phyloP scores from a whole-genome alignment of 2,113 vertebrate species.

The Hyperopisus bebe region DNA sequence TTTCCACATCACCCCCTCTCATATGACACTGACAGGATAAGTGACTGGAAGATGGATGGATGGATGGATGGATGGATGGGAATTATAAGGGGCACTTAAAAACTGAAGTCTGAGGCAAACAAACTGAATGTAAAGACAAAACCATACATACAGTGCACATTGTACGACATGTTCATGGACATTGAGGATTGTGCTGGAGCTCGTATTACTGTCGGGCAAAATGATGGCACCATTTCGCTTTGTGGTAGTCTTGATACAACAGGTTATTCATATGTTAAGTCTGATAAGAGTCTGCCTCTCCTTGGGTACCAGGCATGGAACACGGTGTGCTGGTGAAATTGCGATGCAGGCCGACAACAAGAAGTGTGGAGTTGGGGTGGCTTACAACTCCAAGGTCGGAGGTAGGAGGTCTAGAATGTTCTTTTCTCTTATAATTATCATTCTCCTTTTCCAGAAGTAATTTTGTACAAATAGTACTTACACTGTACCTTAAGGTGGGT shows the following conservation, averaged over 20 bases:
- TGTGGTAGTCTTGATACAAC: not conserved
- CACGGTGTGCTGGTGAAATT: conserved; percentile 93
- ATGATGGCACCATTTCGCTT: not conserved
- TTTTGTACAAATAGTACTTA: not conserved
- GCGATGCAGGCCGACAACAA: conserved; percentile 96
- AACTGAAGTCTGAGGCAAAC: not conserved
- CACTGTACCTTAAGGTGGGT: no score
- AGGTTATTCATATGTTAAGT: not conserved
- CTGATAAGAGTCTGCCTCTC: not conserved
- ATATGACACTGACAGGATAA: not conserved
- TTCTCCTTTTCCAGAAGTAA: not conserved
- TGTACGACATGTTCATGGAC: not conserved
- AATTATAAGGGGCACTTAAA: not conserved
- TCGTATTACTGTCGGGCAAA: not conserved
- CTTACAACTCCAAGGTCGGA: conserved; percentile 91
- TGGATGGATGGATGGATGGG: not conserved
- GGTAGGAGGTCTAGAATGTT: conserved; percentile 59
- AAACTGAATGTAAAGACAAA: not conserved
- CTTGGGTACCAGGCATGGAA: conserved; percentile 74
- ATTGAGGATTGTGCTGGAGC: not conserved
- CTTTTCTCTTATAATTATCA: not conserved
- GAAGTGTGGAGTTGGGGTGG: conserved; percentile 96
- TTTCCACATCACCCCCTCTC: not conserved
- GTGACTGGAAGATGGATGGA: not conserved
- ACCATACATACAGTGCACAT: not conserved